Conservation (phyloP, 1,140 invertebrate species). For the Rhagoletis zephyria region DNA sequence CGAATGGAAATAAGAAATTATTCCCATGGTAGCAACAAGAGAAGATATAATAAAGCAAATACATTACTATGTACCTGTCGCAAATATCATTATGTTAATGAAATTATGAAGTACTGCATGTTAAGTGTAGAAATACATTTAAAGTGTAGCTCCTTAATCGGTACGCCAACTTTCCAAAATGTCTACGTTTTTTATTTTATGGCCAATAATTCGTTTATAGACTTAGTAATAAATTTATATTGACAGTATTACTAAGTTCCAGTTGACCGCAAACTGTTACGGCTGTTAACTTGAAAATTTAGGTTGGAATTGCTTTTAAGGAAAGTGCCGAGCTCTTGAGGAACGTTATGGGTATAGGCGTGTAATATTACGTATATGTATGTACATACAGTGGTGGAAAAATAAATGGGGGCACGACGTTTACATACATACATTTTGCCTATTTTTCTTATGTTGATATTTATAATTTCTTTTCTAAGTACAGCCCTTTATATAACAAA, state of each 20-base stretch:
- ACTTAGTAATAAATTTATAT: not conserved
- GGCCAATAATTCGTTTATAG: not conserved
- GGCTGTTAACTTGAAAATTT: not conserved
- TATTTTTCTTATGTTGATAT: too few species aligned
- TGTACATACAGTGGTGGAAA: not conserved
- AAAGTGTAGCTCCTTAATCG: not conserved
- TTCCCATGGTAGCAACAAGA: not conserved
- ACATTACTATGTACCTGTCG: not conserved
- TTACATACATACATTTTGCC: too few species aligned
- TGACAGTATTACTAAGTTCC: not conserved
- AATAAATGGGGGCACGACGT: too few species aligned
- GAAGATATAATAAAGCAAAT: not conserved
- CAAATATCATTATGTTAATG: constrained; percentile 2
- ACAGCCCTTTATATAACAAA: too few species aligned
- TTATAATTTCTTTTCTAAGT: too few species aligned
- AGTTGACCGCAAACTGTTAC: not conserved
- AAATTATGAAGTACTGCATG: not conserved
- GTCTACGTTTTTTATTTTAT: not conserved
- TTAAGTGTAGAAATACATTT: not conserved
- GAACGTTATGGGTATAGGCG: not conserved
- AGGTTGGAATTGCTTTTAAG: not conserved
- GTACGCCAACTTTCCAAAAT: not conserved
- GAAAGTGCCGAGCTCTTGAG: not conserved
- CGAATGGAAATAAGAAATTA: not conserved
- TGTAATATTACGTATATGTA: not conserved